These are phyloP conservation scores for Aleiodes testaceus DNA, from an alignment of 2,888 invertebrate genomes.

Conservation along the genomic window DNA sequence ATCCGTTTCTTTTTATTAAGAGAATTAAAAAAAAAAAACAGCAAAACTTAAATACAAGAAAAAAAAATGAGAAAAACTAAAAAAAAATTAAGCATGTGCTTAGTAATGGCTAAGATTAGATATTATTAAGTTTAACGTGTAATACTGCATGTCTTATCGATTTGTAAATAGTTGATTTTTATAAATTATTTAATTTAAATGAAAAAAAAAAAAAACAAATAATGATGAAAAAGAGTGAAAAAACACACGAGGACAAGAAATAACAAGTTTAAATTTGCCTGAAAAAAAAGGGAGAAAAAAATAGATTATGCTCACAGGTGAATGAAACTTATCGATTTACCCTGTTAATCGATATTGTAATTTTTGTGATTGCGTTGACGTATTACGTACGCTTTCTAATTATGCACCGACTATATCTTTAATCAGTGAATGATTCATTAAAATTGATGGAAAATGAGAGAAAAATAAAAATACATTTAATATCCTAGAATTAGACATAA, in stretches of 20 bases:
- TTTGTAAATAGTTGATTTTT: conserved; percentile 71
- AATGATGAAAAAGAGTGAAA: conserved; percentile 35
- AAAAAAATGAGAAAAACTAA: conserved; percentile 18
- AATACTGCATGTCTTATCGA: conserved; percentile 68
- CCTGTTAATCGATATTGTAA: background rate
- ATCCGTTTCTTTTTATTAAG: conserved; percentile 58
- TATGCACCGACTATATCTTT: conserved; percentile 35
- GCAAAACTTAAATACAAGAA: conserved; percentile 22
- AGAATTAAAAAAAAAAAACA: background rate
- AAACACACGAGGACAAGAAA: conserved; percentile 27
- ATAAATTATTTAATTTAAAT: conserved; percentile 66
- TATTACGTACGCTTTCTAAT: conserved; percentile 29
- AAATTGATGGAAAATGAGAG: background rate
- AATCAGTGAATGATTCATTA: conserved; percentile 6
- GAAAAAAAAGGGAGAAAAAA: conserved; percentile 30
- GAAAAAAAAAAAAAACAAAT: conserved; percentile 41
- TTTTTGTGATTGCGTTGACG: conserved; percentile 22
- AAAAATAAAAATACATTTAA: background rate
- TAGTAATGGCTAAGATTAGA: conserved; percentile 53
- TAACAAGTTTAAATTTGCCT: background rate
- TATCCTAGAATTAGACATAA: background rate
- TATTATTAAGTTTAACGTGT: conserved; percentile 53
- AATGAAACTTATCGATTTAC: conserved; percentile 33
- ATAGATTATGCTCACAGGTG: conserved; percentile 16
- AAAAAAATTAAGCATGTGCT: conserved; percentile 48